Evolutionary conservation across 2,797 vertebrate genomes (phyloP), one percentile per base, ranked within the genome.

Genomic region (Coranthus polyacanthus): DNA sequence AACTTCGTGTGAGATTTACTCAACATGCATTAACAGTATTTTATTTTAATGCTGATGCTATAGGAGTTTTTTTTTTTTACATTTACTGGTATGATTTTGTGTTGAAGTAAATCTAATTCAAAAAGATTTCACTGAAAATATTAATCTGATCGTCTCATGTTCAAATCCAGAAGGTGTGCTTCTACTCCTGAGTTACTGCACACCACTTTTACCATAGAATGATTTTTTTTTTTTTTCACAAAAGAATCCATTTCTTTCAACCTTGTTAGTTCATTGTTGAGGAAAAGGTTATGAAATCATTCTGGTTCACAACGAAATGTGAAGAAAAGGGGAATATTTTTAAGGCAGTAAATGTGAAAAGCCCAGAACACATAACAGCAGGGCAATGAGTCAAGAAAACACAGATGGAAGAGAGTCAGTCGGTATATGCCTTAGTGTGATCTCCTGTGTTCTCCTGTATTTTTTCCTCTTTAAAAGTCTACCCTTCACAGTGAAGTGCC

Each of bases 321-420:
- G 46, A 77, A 76, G 72, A 32, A 67, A 72, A 79, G 37, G 56
- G 52, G 58, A 68, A 72, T 76, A 79, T 76, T 81, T 79, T 79
- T 44, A 75, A 71, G 67, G 73, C 59, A 81, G 72, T 53, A 81
- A 83, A 84, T 74, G 71, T 74, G 51, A 84, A 83, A 77, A 86
- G 68, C 70, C 74, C 62, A 73, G 68, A 87, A 90, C 72, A 87
- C 72, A 78, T 78, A 83, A 82, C 61, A 87, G 82, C 60, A 56
- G 83, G 77, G 79, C 72, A 89, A 86, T 81, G 82, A 87, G 76
- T 88, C 81, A 89, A 83, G 79, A 89, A 88, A 89, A 82, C 74
- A 88, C 82, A 78, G 78, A 86, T 83, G 78, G 68, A 84, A 82
- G 72, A 86, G 79, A 88, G 76, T 72, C 67, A 88, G 76, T 81